Conservation (phyloP, 2,888 invertebrate genomes). For the Arctia plantaginis region DNA sequence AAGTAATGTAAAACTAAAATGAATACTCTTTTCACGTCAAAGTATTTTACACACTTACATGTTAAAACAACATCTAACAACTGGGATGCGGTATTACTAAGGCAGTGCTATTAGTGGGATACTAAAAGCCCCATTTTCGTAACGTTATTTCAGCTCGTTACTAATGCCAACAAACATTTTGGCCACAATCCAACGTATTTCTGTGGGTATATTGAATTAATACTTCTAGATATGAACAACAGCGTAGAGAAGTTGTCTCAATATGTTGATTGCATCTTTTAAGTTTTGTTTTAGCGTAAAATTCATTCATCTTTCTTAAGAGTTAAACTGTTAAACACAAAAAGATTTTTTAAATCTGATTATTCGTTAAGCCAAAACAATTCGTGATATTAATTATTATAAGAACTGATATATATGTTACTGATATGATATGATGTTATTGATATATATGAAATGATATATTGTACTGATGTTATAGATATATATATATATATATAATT, state of each 20-base stretch:
- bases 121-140: conserved; percentile 22
- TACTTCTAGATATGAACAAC: conserved; percentile 2
- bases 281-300: too few relatives aligned
- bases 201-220: conserved; percentile 37
- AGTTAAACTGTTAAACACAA: too few relatives aligned
- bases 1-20: neutral
- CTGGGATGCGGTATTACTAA: neutral
- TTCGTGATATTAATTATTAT: too few relatives aligned
- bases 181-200: conserved; percentile 35
- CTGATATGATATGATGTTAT: too few relatives aligned
- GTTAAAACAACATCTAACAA: neutral
- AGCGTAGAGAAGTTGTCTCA: neutral
- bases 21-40: neutral
- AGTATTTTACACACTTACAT: neutral
- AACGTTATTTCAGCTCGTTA: conserved; percentile 21
- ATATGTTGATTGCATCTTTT: neutral
- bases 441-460: too few relatives aligned
- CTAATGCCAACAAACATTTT: conserved; percentile 24
- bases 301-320: too few relatives aligned
- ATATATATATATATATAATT: too few relatives aligned
- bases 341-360: too few relatives aligned
- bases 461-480: too few relatives aligned
- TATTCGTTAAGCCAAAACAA: too few relatives aligned
- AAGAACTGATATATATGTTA: too few relatives aligned
- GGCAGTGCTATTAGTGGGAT: conserved; percentile 2